Base-by-base conservation (phyloP, 1,140 invertebrate species). In the Trissolcus basalis region DNA sequence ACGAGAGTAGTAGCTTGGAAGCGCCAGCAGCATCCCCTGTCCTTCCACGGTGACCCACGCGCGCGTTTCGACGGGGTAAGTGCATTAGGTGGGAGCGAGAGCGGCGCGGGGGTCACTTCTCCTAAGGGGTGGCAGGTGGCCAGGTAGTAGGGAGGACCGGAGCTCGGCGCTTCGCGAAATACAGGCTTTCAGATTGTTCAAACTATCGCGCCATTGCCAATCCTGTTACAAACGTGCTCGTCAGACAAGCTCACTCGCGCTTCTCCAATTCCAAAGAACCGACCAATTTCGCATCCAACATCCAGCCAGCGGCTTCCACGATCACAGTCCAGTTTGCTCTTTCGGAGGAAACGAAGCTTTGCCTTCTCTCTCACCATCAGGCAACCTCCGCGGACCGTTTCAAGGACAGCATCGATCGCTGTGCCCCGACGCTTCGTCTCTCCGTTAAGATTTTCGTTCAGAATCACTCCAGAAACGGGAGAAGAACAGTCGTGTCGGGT, bases 331-430 rank as follows among this genome's bases (percentile, higher is more conserved):
- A 27, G 19, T 27, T 27, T 27, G 19, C 2, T 27, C 19, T 27
- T 27, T 27, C 2, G 19, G 19, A 27, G 19, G 19, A 27, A 27
- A 3, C 19, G 19, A 27, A 6, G 19, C 19, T 27, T 27, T 27
- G 19, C 19, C 19, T 27, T 27, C 19, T 27, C 19, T 27, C 36
- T 39, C 36, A 11, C 9, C 9, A 11, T 39, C 36, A 35, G 11
- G n/a, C 51, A 55, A 55, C 61, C 61, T 65, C 41, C 35, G 56
- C 33, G 11, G 53, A 12, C 15, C 56, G 8, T 69, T 69, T 69
- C 65, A 69, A 69, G 65, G 65, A 60, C 65, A 60, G 48, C 49
- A 69, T 69, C 65, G 65, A 69, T 60, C 65, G 64, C 12, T 33
- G 36, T 47, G 53, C 12, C 49, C 32, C 39, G n/a, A 39, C 36